These are phyloP conservation scores for Aegithalos caudatus DNA, from an alignment of 2,113 vertebrate species.

Conservation along the genomic window DNA sequence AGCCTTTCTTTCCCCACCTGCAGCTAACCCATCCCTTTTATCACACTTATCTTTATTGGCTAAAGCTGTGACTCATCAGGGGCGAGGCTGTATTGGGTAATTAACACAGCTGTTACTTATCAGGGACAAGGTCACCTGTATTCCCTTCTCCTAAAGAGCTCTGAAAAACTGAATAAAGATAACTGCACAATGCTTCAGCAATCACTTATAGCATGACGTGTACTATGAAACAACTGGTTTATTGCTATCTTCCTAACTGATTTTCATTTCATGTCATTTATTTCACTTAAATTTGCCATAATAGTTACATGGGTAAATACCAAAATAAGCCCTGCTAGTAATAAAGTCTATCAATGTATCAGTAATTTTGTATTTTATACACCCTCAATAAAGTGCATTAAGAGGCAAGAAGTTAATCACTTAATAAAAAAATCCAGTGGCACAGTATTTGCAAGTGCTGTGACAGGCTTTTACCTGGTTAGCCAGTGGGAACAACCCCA, in stretches of 20 bases:
- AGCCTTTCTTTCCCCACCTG: too few relatives aligned
- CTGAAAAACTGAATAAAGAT: not conserved
- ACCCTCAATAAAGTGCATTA: not conserved
- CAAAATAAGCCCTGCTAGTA: not conserved
- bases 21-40: not conserved
- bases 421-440: not conserved
- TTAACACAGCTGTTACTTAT: not conserved
- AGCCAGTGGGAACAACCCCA: not conserved
- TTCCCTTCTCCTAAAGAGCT: not conserved
- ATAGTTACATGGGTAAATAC: not conserved
- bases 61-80: not conserved
- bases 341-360: not conserved
- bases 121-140: not conserved
- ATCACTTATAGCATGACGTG: not conserved
- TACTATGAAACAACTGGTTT: not conserved
- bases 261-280: not conserved
- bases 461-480: not conserved
- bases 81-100: not conserved
- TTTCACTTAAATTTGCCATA: not conserved
- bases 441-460: accelerated
- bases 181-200: not conserved
- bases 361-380: not conserved
- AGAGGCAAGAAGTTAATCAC: not conserved
- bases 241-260: not conserved
- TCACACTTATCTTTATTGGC: not conserved